Percentiles rank a stretch among this genome's conserved stretches.
These are phyloP conservation scores for Lagopus leucura DNA, from an alignment of 2,113 vertebrate species.

Conservation along the genomic window DNA sequence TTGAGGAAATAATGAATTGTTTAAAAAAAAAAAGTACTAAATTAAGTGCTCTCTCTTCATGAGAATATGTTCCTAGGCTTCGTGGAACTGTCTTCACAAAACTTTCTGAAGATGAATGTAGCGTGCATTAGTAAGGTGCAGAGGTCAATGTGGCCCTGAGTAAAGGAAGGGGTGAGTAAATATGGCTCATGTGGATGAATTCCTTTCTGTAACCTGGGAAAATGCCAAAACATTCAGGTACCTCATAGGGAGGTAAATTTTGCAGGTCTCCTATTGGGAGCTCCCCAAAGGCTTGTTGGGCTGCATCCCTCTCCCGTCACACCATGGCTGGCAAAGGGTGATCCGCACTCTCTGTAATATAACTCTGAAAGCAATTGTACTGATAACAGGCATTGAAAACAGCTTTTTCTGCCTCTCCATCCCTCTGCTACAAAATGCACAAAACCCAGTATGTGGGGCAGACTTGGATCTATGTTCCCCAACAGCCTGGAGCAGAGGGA, in stretches of 20 bases:
- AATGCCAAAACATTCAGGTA: neutral
- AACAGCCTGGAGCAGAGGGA: too few species aligned
- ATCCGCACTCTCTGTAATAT: neutral
- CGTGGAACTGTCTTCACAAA: slow-evolving; percentile 62
- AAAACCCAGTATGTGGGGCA: neutral
- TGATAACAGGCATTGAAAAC: neutral
- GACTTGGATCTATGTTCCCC: neutral
- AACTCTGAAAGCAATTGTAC: neutral
- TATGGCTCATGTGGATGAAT: neutral
- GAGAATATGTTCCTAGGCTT: slow-evolving; percentile 62
- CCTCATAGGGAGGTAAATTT: neutral
- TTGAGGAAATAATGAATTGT: slow-evolving; percentile 71
- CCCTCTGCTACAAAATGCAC: neutral
- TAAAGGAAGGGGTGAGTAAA: neutral
- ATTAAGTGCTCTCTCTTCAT: slow-evolving; percentile 71
- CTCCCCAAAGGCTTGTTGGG: neutral
- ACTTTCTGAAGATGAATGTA: neutral
- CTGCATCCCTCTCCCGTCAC: fast-evolving
- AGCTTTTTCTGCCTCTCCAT: neutral
- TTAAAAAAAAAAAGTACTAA: slow-evolving; percentile 51
- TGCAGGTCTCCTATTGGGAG: neutral
- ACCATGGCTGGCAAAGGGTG: neutral
- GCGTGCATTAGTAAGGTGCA: neutral
- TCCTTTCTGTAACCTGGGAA: neutral
- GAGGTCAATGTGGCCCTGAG: neutral